Base-by-base conservation (phyloP, 2,797 vertebrate species). In the Propithecus perrieri region DNA sequence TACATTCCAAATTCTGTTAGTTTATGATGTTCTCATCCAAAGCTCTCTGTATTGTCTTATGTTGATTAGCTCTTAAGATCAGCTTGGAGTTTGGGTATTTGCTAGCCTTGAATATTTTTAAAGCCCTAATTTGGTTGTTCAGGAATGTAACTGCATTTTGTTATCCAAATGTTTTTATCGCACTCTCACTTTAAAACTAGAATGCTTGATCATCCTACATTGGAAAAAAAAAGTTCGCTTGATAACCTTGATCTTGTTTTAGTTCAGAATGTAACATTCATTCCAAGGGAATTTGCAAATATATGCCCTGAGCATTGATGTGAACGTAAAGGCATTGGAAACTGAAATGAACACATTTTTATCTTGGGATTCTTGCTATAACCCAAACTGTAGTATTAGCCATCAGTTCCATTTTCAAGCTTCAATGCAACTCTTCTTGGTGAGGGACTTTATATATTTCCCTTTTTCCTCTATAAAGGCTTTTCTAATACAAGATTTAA, bases 401-500 rank as follows among this genome's bases (percentile, higher is more conserved):
- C 24, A 80, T 83, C 26, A 79, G n/a, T 86, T 96, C 80, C 35
- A 63, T 92, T 94, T 92, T 94, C 88, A 89, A 92, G 85, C 22
- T 88, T 92, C 67, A 86, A 0, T 65, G 72, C 48, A 94, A 43
- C 50, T 59, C 59, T 95, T 87, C 87, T 89, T 50, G 69, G 67
- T 22, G 46, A 91, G 71, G 38, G 59, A 94, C 94, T 96, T 78
- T 87, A 67, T 79, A 26, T 76, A 15, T 79, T 86, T 71, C 63
- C 79, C n/a, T 79, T 55, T 78, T 50, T 53, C 24, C 28, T 15
- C 35, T 80, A 50, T 71, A 80, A 92, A 87, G 81, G 15, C 38
- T 96, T 96, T 95, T 87, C 69, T 86, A 92, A 89, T 59, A 50
- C 38, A 91, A 94, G 12, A 83, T 79, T 83, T 79, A 88, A 95